Evolutionary conservation across 2,797 vertebrate species (phyloP), one percentile per base, ranked within the genome.

Genomic region (Platalea minor): DNA sequence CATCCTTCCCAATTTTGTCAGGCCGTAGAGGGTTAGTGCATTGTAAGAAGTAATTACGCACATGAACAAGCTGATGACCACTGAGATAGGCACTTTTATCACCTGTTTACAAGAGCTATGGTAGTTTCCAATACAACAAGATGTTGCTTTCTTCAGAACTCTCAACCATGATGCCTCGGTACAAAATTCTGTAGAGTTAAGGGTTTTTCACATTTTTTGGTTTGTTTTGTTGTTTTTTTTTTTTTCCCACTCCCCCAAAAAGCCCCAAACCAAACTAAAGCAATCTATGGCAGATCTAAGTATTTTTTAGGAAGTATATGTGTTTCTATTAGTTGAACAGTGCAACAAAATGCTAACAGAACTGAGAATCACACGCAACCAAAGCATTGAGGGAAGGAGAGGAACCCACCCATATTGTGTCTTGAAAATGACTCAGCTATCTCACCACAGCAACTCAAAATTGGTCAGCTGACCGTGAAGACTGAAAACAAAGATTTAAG

Each of bases 1-100:
- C 91, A 84, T 96, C 89, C 80, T 98, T 98, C 97, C 96, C 89
- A 97, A 97, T 98, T 98, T 98, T 98, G 97, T 98, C 97, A 97
- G 96, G 90, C 96, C 97, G 97, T 97, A 96, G 94, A 97, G 96
- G 92, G 95, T 96, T 98, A 98, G 96, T 97, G 94, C 94, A 97
- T 94, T 97, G 43, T 98, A 97, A 98, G 96, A 98, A 98, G 97
- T 97, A 98, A 98, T 98, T 98, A 98, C 72, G 81, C 97, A 98
- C 95, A 97, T 98, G 97, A 98, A 97, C 96, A 98, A 98, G 95
- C 94, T 98, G 98, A 98, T 98, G 98, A 97, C 91, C 96, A 97
- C 96, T 72, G 93, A 98, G 97, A 98, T 61, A 97, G 97, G 82
- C 85, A 95, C 88, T 98, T 98, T 98, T 98, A 98, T 98, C 98